Conservation (phyloP, 2,797 vertebrate genomes). For the Lagorchestes hirsutus region DNA sequence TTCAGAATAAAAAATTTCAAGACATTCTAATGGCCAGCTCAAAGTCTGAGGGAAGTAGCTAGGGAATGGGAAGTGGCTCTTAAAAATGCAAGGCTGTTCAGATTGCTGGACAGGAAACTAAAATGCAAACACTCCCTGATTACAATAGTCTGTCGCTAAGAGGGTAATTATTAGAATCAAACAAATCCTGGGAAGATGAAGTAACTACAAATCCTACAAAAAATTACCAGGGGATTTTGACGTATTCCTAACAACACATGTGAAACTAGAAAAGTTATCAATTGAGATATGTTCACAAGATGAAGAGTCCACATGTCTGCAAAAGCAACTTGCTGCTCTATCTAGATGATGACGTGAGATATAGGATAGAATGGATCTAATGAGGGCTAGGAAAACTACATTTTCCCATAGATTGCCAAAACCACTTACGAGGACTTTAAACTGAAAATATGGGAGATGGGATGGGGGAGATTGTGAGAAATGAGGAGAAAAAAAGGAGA, state of each 20-base stretch:
- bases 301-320: not conserved
- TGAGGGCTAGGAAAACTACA: not conserved
- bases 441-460: not conserved
- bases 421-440: not conserved
- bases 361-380: not conserved
- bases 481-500: not conserved
- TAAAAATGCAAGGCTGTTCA: not conserved
- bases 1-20: not conserved
- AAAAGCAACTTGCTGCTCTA: not conserved
- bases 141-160: not conserved
- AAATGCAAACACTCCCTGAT: not conserved
- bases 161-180: not conserved
- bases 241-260: not conserved
- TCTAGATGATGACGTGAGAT: not conserved
- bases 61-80: not conserved
- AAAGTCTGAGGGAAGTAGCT: not conserved
- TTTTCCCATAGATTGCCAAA: not conserved
- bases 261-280: not conserved
- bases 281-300: not conserved
- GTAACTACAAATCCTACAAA: not conserved
- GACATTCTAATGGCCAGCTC: not conserved
- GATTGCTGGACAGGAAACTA: not conserved
- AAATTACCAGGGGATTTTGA: not conserved
- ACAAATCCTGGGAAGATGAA: not conserved
- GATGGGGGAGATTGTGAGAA: not conserved